Conservation (phyloP, 2,888 invertebrate species). For the Dorcus hopei region DNA sequence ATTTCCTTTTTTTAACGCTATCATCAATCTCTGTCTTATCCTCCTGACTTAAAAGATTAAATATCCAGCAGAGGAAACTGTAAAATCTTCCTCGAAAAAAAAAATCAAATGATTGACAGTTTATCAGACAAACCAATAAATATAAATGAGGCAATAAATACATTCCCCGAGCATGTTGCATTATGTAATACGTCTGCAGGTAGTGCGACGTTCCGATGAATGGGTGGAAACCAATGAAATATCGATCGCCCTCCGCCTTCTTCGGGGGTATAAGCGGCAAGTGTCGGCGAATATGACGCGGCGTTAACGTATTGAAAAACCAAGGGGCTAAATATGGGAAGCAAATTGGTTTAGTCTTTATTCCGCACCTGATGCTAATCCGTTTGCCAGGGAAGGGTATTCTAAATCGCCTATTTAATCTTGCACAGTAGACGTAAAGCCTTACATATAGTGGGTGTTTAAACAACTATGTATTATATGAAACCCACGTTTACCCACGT, state of each 20-base stretch:
- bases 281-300: constrained; percentile 3
- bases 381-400: constrained; percentile 8
- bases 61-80: background rate
- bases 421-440: constrained; percentile 15
- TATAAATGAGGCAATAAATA: constrained; percentile 15
- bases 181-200: constrained; percentile 7
- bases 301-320: constrained; percentile 5
- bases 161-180: constrained; percentile 5
- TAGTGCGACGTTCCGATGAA: constrained; percentile 2
- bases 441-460: constrained; percentile 13
- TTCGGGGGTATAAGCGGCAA: background rate
- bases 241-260: background rate
- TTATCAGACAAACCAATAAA: constrained; percentile 13
- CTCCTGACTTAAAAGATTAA: background rate
- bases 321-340: constrained; percentile 11
- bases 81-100: background rate
- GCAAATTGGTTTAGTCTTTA: constrained; percentile 22
- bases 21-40: too few relatives aligned
- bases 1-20: too few relatives aligned
- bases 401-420: constrained; percentile 19
- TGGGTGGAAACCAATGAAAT: constrained; percentile 4
- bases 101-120: constrained; percentile 3
- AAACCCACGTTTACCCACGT: too few relatives aligned
- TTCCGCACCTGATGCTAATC: constrained; percentile 25
- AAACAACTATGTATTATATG: constrained; percentile 5